These are phyloP conservation scores for Drosophila murphyi DNA, from an alignment of 1,140 invertebrate species.

Conservation along the genomic window DNA sequence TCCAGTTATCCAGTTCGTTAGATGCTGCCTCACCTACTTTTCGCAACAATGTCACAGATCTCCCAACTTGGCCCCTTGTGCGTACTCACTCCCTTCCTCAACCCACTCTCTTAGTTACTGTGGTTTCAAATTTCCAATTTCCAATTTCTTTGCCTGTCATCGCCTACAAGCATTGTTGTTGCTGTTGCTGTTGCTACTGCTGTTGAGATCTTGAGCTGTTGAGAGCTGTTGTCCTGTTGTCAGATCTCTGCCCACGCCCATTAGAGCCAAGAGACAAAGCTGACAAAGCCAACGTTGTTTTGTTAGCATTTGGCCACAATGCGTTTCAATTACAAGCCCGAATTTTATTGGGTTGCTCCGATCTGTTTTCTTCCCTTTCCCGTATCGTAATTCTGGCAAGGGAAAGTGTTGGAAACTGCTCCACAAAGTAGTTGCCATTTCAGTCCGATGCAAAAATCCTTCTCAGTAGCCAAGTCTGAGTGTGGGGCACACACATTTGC, in stretches of 20 bases:
- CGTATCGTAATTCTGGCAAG: slow-evolving; percentile 42
- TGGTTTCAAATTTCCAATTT: slow-evolving; percentile 66
- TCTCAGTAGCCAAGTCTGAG: slow-evolving; percentile 47
- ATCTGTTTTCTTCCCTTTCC: slow-evolving; percentile 33
- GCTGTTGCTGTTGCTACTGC: slow-evolving; percentile 25
- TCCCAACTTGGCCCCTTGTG: slow-evolving; percentile 29
- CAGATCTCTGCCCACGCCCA: slow-evolving; percentile 46
- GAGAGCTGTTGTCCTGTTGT: slow-evolving; percentile 11
- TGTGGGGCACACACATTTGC: slow-evolving; percentile 64
- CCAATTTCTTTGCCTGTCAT: slow-evolving; percentile 62
- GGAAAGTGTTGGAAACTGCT: slow-evolving; percentile 70
- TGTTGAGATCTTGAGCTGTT: slow-evolving; percentile 29
- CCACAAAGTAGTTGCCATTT: slow-evolving; percentile 66
- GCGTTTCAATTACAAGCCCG: slow-evolving; percentile 77
- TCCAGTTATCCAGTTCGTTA: slow-evolving; percentile 43
- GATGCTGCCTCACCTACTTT: slow-evolving; percentile 72
- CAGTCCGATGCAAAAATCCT: slow-evolving; percentile 42
- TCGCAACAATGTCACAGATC: slow-evolving; percentile 55
- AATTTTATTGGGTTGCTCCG: slow-evolving; percentile 68
- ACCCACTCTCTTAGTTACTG: slow-evolving; percentile 25
- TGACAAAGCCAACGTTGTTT: slow-evolving; percentile 19
- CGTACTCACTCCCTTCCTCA: slow-evolving; percentile 17
- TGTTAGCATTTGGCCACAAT: slow-evolving; percentile 62
- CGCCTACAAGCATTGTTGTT: slow-evolving; percentile 62
- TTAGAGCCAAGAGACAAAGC: slow-evolving; percentile 28